Evolutionary conservation across 1,140 invertebrate genomes (phyloP).

Genomic region (Tetraneura akinire): DNA sequence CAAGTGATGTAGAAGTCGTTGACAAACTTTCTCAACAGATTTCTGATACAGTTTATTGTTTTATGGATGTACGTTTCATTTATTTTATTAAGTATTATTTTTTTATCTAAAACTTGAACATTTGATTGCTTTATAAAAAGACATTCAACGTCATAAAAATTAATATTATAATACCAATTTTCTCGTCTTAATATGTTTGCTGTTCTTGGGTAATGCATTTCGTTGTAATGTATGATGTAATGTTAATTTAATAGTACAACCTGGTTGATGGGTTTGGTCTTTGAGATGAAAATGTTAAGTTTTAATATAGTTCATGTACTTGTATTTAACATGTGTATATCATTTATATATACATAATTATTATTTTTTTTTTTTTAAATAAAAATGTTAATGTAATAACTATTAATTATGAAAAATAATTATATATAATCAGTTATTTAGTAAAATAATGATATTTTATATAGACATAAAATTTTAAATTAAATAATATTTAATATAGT

Average conservation of each 20-base stretch:
- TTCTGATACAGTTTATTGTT: constrained; percentile 74
- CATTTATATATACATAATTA: too few species aligned
- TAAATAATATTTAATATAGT: too few species aligned
- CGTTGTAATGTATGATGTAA: constrained; percentile 6
- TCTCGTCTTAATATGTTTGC: not conserved
- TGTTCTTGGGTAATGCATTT: constrained; percentile 39
- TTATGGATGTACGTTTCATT: constrained; percentile 74
- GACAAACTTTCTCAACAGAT: constrained; percentile 73
- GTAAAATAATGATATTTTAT: too few species aligned
- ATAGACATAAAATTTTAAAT: too few species aligned
- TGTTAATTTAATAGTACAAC: not conserved
- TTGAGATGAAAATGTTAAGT: too few species aligned
- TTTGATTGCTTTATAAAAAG: constrained; percentile 18
- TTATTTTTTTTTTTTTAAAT: too few species aligned
- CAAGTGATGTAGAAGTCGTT: constrained; percentile 69
- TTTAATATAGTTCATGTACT: too few species aligned
- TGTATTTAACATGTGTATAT: too few species aligned
- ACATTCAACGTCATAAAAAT: not conserved
- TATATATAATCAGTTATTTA: too few species aligned
- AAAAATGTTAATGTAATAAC: too few species aligned
- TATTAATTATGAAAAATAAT: too few species aligned
- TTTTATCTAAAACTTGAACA: not conserved
- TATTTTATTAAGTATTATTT: not conserved
- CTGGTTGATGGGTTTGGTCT: not conserved
- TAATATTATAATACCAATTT: constrained; percentile 9